Conservation (phyloP, 2,113 vertebrate species). For the Dasypus novemcinctus region DNA sequence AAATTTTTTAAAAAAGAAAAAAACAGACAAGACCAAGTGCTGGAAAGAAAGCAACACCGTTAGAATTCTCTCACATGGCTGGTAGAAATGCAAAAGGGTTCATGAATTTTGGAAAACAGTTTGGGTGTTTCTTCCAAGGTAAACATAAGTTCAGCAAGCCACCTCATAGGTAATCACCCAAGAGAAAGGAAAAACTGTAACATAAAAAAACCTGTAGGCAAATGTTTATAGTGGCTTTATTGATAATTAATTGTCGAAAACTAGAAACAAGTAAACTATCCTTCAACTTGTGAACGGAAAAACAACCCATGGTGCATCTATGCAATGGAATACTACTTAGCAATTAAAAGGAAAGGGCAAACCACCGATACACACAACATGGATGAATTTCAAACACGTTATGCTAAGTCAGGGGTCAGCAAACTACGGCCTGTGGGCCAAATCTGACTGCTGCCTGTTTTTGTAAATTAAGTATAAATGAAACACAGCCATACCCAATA, state of each 20-base stretch:
- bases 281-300: background rate
- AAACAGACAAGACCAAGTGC: background rate
- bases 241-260: background rate
- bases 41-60: no score
- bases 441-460: background rate
- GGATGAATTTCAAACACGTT: background rate
- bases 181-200: slow-evolving; percentile 51
- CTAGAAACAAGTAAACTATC: background rate
- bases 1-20: background rate
- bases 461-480: background rate
- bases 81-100: background rate
- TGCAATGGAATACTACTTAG: background rate
- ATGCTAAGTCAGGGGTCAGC: background rate
- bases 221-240: background rate
- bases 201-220: background rate
- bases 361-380: background rate
- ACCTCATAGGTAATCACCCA: background rate
- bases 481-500: background rate
- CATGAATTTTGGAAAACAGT: background rate
- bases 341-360: background rate
- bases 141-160: background rate
- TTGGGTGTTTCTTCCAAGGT: background rate
- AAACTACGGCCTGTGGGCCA: background rate
- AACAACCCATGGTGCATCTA: background rate
- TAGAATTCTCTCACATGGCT: background rate